Conservation (phyloP, 1,140 invertebrate species). For the Drosophila pallidifrons region DNA sequence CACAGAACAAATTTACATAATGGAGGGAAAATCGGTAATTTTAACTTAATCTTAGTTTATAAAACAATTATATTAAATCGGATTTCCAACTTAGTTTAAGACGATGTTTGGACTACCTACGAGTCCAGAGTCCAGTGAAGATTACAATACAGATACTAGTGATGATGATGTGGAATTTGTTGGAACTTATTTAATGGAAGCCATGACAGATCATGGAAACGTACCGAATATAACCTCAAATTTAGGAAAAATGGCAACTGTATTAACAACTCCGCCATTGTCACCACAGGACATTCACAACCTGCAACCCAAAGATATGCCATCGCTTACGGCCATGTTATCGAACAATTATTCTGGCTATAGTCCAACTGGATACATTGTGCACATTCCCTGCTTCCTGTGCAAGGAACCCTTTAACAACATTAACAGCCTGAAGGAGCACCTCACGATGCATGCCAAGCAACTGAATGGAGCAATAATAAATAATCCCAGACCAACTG, state of each 20-base stretch:
- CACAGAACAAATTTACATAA: background rate
- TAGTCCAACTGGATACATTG: conserved; percentile 17
- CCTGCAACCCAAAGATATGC: conserved; percentile 5
- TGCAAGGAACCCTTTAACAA: conserved; percentile 57
- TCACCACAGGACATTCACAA: conserved; percentile 23
- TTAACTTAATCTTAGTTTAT: background rate
- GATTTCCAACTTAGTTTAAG: background rate
- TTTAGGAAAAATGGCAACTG: background rate
- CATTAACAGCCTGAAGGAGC: conserved; percentile 37
- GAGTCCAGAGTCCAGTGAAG: conserved; percentile 15
- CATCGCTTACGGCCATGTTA: conserved; percentile 9
- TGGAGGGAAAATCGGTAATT: conserved; percentile 14
- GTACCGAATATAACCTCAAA: background rate
- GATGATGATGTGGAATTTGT: conserved; percentile 13
- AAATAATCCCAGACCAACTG: background rate
- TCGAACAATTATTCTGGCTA: background rate
- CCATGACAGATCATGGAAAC: background rate
- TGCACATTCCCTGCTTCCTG: conserved; percentile 56
- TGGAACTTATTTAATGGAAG: background rate
- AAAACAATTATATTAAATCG: background rate
- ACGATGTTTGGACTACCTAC: conserved; percentile 8
- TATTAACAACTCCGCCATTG: conserved; percentile 46
- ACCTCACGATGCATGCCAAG: conserved; percentile 39
- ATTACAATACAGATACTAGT: conserved; percentile 4
- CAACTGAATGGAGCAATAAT: background rate